Evolutionary conservation across 2,888 invertebrate genomes (phyloP), one percentile per base, ranked within the genome.

Genomic region (Caenorhabditis doughertyi): DNA sequence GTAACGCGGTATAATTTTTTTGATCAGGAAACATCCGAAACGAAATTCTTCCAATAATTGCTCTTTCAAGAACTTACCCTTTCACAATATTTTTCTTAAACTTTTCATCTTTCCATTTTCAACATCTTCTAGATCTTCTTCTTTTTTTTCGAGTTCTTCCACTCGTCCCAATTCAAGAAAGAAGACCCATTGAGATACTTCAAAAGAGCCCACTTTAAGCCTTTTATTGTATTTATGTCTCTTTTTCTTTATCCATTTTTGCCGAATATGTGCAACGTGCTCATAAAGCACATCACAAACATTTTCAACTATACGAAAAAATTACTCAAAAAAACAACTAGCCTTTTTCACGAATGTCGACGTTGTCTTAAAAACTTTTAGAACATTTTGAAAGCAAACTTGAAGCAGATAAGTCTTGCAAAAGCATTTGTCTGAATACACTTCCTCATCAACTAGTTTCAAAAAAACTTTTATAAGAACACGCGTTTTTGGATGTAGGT

Each of bases 151-250:
- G 27, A 16, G 29, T 29, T 60, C n/a, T 42, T 7, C 42, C 27
- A 42, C 42, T 42, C 32, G 55, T 32, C 42, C 39, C 39, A 70
- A 18, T 42, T 27, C 18, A 58, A 5, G 42, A 55, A 70, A 71
- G 58, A 80, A 67, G 51, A 49, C 70, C 56, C 71, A 79, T 71
- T 58, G 65, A 79, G 65, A 79, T 65, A 64, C 65, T 65, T 76
- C 67, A 68, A 60, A 76, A 76, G 67, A 76, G 76, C 68, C 76
- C 74, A 74, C 74, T 74, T 74, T 74, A 56, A 74, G 49, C 47
- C 49, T 76, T 74, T 74, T 67, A 74, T 74, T 74, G 64, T 73
- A 64, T 67, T 65, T 76, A 44, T 47, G 65, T 39, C 49, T 35
- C 35, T 67, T 67, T 76, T 49, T 58, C 23, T 53, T 27, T 60